Conservation (phyloP, 2,113 vertebrate genomes). For the Dunckerocampus dactyliophorus region DNA sequence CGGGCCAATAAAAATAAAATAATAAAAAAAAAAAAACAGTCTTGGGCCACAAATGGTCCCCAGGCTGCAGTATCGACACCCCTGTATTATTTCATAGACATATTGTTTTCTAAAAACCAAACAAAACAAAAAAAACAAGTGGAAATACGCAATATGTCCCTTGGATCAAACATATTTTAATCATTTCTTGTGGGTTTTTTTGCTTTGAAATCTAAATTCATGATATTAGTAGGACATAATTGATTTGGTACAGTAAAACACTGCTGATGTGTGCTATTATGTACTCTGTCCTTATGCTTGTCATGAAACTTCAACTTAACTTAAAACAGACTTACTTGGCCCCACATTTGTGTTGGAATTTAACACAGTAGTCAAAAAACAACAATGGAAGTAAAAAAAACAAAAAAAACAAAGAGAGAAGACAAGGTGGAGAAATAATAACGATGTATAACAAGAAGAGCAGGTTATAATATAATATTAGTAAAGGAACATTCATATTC, state of each 20-base stretch:
- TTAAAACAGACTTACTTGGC: slow-evolving; percentile 14
- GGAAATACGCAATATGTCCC: no score
- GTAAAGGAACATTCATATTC: slow-evolving; percentile 65
- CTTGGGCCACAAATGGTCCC: no score
- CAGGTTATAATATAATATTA: slow-evolving; percentile 34
- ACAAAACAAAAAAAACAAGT: no score
- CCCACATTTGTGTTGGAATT: neutral
- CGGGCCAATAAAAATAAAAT: no score
- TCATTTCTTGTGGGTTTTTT: slow-evolving; percentile 13
- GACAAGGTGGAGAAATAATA: slow-evolving; percentile 30
- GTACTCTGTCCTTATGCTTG: slow-evolving; percentile 22
- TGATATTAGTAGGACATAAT: slow-evolving; percentile 60
- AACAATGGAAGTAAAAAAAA: slow-evolving; percentile 9
- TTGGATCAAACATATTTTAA: no score
- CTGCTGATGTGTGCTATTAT: slow-evolving; percentile 15
- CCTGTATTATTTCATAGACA: no score
- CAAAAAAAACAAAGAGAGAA: no score
- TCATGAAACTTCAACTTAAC: slow-evolving; percentile 27
- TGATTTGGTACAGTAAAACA: slow-evolving; percentile 51
- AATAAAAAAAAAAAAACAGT: no score
- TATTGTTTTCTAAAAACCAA: no score
- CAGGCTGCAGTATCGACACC: no score
- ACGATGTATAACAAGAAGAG: slow-evolving; percentile 50
- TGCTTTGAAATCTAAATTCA: slow-evolving; percentile 65
- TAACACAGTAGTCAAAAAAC: slow-evolving; percentile 5